Evolutionary conservation across 2,888 invertebrate species (phyloP).

Genomic region (Hypercompe scribonia): DNA sequence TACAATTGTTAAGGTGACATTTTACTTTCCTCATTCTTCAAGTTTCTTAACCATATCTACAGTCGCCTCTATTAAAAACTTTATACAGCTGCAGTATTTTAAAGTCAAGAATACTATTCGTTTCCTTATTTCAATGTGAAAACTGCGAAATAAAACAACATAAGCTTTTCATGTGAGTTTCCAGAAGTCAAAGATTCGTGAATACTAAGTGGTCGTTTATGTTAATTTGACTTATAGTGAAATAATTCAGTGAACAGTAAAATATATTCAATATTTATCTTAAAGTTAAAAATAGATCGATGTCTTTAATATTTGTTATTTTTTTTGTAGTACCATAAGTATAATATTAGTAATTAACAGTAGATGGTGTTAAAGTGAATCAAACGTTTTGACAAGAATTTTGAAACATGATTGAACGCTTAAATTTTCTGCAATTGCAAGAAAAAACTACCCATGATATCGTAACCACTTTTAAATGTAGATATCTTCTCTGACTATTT

Average conservation of each 20-base stretch:
- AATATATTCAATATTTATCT: no score
- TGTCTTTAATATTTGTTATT: no score
- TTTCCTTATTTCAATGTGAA: neutral
- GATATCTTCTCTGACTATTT: neutral
- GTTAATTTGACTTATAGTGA: neutral
- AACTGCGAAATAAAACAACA: neutral
- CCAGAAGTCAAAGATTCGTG: neutral
- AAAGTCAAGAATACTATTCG: neutral
- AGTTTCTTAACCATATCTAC: constrained; percentile 12
- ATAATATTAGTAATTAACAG: neutral
- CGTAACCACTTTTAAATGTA: neutral
- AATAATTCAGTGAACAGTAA: no score
- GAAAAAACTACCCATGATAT: neutral
- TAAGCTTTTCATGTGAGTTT: neutral
- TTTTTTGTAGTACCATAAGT: neutral
- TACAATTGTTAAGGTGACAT: constrained; percentile 13
- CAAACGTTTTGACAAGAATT: neutral
- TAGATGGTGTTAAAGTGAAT: neutral
- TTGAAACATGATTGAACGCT: neutral
- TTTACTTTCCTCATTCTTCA: constrained; percentile 13
- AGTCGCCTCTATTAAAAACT: constrained; percentile 16
- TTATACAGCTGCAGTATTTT: constrained; percentile 12
- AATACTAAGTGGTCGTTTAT: neutral
- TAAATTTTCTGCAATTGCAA: neutral
- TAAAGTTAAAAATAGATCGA: no score